Conservation (phyloP, 53 echinoderm and acorn worm genomes). For the Glandiceps talaboti region DNA sequence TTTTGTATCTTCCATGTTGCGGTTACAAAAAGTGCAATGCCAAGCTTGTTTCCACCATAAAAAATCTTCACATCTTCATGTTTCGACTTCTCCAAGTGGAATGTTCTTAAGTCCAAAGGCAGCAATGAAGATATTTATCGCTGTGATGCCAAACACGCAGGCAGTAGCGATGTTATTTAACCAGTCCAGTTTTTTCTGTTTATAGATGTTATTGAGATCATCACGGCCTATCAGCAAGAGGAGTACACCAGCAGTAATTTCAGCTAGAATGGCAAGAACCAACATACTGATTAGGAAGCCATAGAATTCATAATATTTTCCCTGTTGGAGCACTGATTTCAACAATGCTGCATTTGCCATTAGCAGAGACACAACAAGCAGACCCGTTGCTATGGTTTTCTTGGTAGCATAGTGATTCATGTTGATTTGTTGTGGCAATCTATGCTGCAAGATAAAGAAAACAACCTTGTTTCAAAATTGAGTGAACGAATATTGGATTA, state of each 20-base stretch:
- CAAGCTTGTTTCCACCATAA: no score
- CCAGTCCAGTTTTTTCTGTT: constrained; percentile 66
- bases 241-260: constrained; percentile 62
- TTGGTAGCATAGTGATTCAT: constrained; percentile 95
- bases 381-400: constrained; percentile 79
- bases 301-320: constrained; percentile 63
- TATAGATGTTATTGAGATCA: constrained; percentile 83
- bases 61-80: no score
- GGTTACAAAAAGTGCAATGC: no score
- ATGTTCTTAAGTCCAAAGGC: constrained; percentile 61
- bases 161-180: constrained; percentile 85
- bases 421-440: constrained; percentile 72
- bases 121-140: constrained; percentile 82
- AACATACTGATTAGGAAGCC: constrained; percentile 77
- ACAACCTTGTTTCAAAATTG: not conserved
- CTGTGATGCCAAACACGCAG: constrained; percentile 59
- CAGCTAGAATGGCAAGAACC: constrained; percentile 69
- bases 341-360: constrained; percentile 94
- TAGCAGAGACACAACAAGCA: constrained; percentile 72
- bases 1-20: no score
- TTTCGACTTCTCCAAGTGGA: constrained; percentile 1
- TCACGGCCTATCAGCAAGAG: constrained; percentile 81
- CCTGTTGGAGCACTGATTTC: constrained; percentile 63
- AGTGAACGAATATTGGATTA: not conserved
- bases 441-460: constrained; percentile 44